Conservation (phyloP, 2,888 invertebrate species). For the Lasioglossum zephyrum region DNA sequence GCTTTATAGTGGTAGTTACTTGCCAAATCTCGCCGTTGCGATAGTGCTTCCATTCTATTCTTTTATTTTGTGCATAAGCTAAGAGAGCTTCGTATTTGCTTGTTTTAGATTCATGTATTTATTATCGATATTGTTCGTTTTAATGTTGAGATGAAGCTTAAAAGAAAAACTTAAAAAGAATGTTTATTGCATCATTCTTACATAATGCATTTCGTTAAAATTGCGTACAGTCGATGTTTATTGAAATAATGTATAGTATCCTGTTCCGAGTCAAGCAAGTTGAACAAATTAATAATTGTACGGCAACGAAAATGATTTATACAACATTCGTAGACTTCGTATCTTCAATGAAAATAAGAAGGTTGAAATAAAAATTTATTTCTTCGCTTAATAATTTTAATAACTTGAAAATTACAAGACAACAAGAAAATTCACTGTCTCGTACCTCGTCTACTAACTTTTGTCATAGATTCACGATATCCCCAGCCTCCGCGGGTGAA, state of each 20-base stretch:
- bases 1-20: neutral
- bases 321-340: too few species aligned
- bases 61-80: neutral
- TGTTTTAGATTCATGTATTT: neutral
- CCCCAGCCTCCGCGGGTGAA: neutral
- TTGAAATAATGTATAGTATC: neutral
- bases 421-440: neutral
- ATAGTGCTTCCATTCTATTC: neutral
- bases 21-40: neutral
- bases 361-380: neutral
- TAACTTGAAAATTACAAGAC: neutral
- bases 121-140: neutral
- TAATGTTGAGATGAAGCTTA: neutral
- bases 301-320: too few species aligned
- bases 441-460: neutral
- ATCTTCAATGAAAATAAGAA: too few species aligned
- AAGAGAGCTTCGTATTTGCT: neutral
- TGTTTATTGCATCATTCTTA: neutral
- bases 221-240: neutral
- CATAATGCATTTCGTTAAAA: neutral
- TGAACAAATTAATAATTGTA: neutral
- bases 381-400: neutral
- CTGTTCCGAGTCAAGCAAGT: neutral
- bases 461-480: neutral
- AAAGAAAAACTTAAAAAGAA: neutral